phyloP scores from a whole-genome alignment of 2,113 vertebrate genomes.

The Hemibagrus wyckioides region DNA sequence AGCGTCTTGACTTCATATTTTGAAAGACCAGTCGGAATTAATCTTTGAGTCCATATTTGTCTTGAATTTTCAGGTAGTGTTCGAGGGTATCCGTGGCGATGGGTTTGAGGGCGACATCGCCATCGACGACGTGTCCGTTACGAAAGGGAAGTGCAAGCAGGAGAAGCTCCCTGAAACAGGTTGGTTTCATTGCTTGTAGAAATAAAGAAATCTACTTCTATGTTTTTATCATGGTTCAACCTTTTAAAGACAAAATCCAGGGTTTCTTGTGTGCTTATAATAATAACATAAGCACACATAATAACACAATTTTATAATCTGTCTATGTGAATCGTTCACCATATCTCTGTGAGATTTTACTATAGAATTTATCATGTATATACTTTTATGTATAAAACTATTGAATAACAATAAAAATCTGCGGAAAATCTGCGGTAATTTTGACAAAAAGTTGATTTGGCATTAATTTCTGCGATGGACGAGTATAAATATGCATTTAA shows the following conservation, averaged over 20 bases:
- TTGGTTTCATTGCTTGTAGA: slow-evolving; percentile 52
- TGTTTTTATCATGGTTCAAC: background rate
- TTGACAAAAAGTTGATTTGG: too few relatives aligned
- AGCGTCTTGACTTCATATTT: background rate
- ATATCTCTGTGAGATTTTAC: background rate
- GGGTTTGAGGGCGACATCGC: slow-evolving; percentile 93
- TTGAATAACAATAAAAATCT: too few relatives aligned
- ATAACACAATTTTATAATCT: too few relatives aligned
- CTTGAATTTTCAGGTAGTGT: slow-evolving; percentile 82
- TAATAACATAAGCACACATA: too few relatives aligned
- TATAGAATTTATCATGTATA: background rate
- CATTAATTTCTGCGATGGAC: too few relatives aligned
- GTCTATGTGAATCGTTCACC: too few relatives aligned
- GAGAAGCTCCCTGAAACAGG: slow-evolving; percentile 75
- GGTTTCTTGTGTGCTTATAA: too few relatives aligned
- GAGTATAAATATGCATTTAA: background rate
- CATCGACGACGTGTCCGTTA: slow-evolving; percentile 93
- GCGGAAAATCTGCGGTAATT: too few relatives aligned
- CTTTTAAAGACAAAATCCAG: background rate
- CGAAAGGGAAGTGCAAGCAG: slow-evolving; percentile 86
- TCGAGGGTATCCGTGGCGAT: slow-evolving; percentile 88
- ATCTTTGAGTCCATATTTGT: background rate
- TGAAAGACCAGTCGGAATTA: background rate
- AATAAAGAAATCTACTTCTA: background rate
- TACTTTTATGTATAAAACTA: background rate